Evolutionary conservation across 2,113 vertebrate species (phyloP).

Genomic region (Notarius lentiginosus): DNA sequence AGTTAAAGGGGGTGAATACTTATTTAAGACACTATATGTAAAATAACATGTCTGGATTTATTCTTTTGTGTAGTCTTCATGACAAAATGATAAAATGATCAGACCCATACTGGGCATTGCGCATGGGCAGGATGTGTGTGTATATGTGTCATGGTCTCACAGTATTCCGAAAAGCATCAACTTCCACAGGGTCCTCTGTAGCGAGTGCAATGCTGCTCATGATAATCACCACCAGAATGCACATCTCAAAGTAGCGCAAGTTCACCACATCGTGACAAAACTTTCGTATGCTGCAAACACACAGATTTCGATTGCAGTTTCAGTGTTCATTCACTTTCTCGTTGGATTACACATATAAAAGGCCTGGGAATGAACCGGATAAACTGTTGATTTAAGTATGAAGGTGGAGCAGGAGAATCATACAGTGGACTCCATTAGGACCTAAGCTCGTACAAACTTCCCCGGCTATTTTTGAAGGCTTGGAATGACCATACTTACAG

Average conservation of each 20-base stretch:
- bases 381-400: background rate
- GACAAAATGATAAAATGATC: background rate
- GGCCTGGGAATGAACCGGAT: background rate
- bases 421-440: background rate
- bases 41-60: background rate
- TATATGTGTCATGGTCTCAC: constrained; percentile 73
- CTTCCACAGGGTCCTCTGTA: constrained; percentile 89
- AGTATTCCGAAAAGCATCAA: constrained; percentile 84
- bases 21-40: background rate
- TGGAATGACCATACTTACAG: too few relatives aligned
- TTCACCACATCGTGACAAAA: constrained; percentile 94
- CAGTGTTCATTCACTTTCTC: background rate
- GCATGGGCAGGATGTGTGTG: background rate
- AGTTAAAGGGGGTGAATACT: background rate
- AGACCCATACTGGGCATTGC: background rate
- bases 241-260: constrained; percentile 95
- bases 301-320: background rate
- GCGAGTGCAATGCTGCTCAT: constrained; percentile 97
- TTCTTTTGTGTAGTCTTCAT: background rate
- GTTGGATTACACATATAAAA: background rate
- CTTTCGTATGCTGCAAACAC: constrained; percentile 79
- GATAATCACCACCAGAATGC: constrained; percentile 91
- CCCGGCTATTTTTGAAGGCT: background rate
- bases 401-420: background rate
- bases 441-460: background rate